Evolutionary conservation across 1,140 invertebrate genomes (phyloP), one percentile per base, ranked within the genome.

Genomic region (Drosophila sproati): DNA sequence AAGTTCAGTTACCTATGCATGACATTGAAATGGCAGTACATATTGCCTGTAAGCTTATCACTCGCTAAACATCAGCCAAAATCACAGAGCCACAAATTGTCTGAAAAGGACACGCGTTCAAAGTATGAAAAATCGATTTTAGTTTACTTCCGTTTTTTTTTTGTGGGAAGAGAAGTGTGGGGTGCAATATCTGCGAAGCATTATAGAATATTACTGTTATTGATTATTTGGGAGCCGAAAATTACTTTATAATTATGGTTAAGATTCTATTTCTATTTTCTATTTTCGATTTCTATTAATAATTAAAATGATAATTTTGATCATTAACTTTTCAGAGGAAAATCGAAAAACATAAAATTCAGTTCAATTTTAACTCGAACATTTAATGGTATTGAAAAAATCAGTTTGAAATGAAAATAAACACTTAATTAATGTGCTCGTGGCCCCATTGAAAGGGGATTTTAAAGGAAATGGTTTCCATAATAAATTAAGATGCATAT

Each of bases 1-100:
- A 51, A 61, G 82, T 86, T 86, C 81, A 86, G 48, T 81, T 78
- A 85, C 82, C 82, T 78, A 31, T 12, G 20, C 54, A 61, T 82
- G 82, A 73, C 82, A 86, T 89, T 89, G 85, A 88, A 83, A 67
- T 66, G 83, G 29, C 72, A 59, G 52, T 5, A 47, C 62, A 47
- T 69, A 69, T 43, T 71, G 52, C n/a, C 59, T 66, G 57, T 52
- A 10, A 62, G 69, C 64, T 74, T 66, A 78, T 74, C 78, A 66
- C 6, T 60, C 50, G 34, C 34, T 43, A 59, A 34, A 73, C 47
- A 83, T 78, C 61, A 63, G 59, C 57, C 45, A 31, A 60, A 85
- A 56, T 60, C 35, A 29, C 57, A 51, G 20, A 59, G 8, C 31
- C 47, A 35, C 4, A 32, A 43, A 64, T 73, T 60, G 59, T 48